These are phyloP conservation scores for Holothuria scabra DNA, from an alignment of 53 echinoderm and acorn worm species.

Conservation along the genomic window DNA sequence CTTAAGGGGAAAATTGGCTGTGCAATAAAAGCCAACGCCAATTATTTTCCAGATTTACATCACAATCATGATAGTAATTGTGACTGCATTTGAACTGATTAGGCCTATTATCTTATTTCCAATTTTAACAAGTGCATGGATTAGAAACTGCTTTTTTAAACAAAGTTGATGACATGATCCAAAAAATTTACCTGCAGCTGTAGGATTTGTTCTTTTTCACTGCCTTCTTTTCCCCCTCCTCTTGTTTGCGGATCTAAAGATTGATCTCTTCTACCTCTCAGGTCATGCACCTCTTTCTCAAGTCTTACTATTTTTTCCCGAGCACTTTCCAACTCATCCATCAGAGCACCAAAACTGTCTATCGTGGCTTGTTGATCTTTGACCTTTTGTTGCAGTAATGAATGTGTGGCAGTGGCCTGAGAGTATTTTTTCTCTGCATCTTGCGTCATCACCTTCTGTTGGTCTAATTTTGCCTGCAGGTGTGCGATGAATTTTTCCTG, in stretches of 20 bases:
- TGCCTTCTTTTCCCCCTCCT: too few relatives aligned
- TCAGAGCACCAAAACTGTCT: slow-evolving; percentile 10
- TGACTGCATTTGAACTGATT: too few relatives aligned
- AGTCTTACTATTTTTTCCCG: not conserved
- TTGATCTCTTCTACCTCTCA: not conserved
- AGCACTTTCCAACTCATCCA: slow-evolving; percentile 9
- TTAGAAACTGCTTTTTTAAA: too few relatives aligned
- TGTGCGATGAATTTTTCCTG: not conserved
- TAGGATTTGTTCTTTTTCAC: slow-evolving; percentile 4
- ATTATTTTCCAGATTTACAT: too few relatives aligned
- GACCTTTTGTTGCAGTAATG: slow-evolving; percentile 20
- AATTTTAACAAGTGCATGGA: too few relatives aligned
- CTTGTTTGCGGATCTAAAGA: not conserved
- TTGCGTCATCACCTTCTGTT: not conserved
- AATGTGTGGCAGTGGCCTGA: not conserved
- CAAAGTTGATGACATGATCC: too few relatives aligned
- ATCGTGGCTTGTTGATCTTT: slow-evolving; percentile 17
- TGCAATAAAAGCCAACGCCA: too few relatives aligned
- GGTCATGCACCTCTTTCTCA: not conserved
- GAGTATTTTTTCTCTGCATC: slow-evolving; percentile 26
- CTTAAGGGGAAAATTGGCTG: too few relatives aligned
- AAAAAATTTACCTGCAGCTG: slow-evolving; percentile 12
- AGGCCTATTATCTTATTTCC: too few relatives aligned
- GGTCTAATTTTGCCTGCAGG: not conserved
- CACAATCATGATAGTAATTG: too few relatives aligned